Evolutionary conservation across 2,888 invertebrate species (phyloP), one percentile per base, ranked within the genome.

Genomic region (Microctonus brassicae): DNA sequence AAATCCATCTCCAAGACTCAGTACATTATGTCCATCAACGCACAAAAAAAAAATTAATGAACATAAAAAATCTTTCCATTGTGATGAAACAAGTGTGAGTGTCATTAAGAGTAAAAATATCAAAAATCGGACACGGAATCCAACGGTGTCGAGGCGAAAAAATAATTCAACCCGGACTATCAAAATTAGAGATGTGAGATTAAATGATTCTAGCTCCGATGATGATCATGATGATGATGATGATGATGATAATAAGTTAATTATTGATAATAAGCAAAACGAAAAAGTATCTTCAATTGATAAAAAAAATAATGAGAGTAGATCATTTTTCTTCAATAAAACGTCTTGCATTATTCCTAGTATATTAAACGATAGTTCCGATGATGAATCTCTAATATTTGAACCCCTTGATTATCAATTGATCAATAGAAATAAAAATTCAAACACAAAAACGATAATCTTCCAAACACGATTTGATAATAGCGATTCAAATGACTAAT

Each of bases 401-500:
- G 10, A 55, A 2, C n/a, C 55, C 9, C 13, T 1, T 9, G 47
- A 5, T 7, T 26, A 22, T 24, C 13, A 11, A 22, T 4, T 4
- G 6, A 11, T 53, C 11, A 13, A 55, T 22, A 10, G 9, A 9
- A 24, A 26, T 13, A 55, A 55, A 4, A 0, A 4, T 13, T n/a
- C 3, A 2, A 55, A 55, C 10, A 55, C 10, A 0, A 0, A 24
- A 24, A 55, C 13, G 2, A 2, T 24, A 5, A 55, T 13, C 13
- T 26, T 55, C 58, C 68, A 63, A 39, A 73, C 72, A 1, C 72
- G n/a, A 47, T 47, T n/a, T 17, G 47, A 47, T 0, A 17, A 68
- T 26, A 73, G 17, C 6, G 68, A 72, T 10, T 73, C 68, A 11
- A 72, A 73, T 62, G 62, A 36, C 13, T 55, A 69, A n/a, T n/a